A percentile compares a stretch with the other conserved stretches of the same genome.
Evolutionary conservation across 1,140 invertebrate genomes (phyloP).

Genomic region (Yoshiicerus persimilis): DNA sequence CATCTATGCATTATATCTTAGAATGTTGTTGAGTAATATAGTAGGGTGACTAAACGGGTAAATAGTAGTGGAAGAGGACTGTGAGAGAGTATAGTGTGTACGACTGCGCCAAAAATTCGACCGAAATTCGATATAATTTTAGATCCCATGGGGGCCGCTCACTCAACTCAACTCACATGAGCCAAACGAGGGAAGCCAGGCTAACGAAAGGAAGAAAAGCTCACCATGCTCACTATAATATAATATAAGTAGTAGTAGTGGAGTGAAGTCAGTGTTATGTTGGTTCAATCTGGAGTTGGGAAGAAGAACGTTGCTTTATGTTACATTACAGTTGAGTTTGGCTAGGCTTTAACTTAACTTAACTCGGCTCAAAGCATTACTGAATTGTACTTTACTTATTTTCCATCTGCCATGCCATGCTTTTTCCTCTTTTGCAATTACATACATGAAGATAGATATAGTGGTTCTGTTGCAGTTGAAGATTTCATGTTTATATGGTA

Average conservation of each 20-base stretch:
- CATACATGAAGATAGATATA: neutral
- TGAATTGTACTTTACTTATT: neutral
- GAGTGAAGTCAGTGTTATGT: neutral
- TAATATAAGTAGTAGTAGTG: neutral
- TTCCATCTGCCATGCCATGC: neutral
- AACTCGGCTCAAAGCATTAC: neutral
- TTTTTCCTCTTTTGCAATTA: conserved; percentile 1
- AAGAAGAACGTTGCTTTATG: neutral
- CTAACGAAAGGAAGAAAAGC: neutral
- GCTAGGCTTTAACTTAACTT: neutral
- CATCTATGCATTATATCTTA: neutral
- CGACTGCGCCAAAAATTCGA: conserved; percentile 30
- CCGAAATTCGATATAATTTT: conserved; percentile 36
- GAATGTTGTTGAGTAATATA: neutral
- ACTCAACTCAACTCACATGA: conserved; percentile 13
- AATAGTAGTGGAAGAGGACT: neutral
- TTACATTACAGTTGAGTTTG: neutral
- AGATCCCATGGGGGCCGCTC: conserved; percentile 23
- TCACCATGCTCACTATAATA: neutral
- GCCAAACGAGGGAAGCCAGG: neutral
- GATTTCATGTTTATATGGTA: neutral
- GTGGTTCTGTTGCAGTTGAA: neutral
- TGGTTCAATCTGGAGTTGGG: neutral
- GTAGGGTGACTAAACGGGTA: neutral
- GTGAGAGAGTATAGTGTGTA: neutral